phyloP scores from a whole-genome alignment of 2,888 invertebrate species.

The Hartigia nigra region DNA sequence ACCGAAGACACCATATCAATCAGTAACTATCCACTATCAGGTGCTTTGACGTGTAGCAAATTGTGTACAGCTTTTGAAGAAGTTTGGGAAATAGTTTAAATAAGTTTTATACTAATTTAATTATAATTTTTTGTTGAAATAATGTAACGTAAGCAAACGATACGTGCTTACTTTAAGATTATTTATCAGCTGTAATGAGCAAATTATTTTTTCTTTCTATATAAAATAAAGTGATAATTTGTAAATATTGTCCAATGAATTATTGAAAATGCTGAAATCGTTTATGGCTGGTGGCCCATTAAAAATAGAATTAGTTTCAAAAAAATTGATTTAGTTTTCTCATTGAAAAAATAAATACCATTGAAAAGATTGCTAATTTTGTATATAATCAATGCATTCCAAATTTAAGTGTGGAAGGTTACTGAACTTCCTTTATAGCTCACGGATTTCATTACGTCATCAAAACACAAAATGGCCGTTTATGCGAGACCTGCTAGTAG shows the following conservation, averaged over 20 bases:
- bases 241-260: neutral
- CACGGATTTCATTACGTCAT: constrained; percentile 39
- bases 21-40: constrained; percentile 96
- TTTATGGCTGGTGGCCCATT: neutral
- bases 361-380: neutral
- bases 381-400: neutral
- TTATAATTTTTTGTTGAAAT: neutral
- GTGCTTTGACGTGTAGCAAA: constrained; percentile 95
- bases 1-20: constrained; percentile 91
- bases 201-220: neutral
- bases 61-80: constrained; percentile 95
- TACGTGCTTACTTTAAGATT: neutral
- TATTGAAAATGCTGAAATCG: neutral
- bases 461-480: constrained; percentile 34
- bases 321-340: neutral
- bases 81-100: constrained; percentile 82
- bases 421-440: constrained; percentile 17
- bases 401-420: constrained; percentile 15
- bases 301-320: neutral
- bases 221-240: neutral
- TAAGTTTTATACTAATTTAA: neutral
- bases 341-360: neutral
- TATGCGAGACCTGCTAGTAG: constrained; percentile 20
- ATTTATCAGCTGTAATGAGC: neutral
- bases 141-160: neutral